Percentiles rank a stretch among this genome's conserved stretches.
These are phyloP conservation scores for Xiphophorus hellerii DNA, from an alignment of 2,113 vertebrate species.

Conservation along the genomic window DNA sequence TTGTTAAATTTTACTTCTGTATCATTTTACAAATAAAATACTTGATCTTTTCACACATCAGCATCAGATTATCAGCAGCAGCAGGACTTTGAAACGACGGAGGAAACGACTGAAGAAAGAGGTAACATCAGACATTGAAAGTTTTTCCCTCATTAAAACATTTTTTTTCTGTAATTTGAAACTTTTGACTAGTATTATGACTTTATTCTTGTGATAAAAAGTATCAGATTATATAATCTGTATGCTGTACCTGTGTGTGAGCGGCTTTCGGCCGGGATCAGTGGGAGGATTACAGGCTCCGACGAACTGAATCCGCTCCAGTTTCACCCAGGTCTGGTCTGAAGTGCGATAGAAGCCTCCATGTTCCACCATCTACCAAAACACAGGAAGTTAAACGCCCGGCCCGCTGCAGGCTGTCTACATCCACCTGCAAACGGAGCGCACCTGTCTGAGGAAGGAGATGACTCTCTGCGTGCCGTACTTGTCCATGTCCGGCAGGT, in stretches of 20 bases:
- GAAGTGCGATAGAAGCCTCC: slow-evolving; percentile 98
- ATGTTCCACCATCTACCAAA: slow-evolving; percentile 95
- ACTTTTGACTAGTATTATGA: too few species aligned
- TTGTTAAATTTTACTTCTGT: neutral
- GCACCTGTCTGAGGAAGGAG: slow-evolving; percentile 97
- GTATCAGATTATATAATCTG: neutral
- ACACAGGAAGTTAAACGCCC: neutral
- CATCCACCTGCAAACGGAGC: neutral
- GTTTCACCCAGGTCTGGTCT: slow-evolving; percentile 98
- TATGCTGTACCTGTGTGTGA: slow-evolving; percentile 89
- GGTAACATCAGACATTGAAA: too few species aligned
- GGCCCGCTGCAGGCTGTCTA: neutral
- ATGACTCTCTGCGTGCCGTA: slow-evolving; percentile 98
- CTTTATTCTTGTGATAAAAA: too few species aligned
- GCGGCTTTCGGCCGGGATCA: slow-evolving; percentile 96
- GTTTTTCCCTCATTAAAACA: too few species aligned
- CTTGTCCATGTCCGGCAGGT: slow-evolving; percentile 98
- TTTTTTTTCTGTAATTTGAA: too few species aligned
- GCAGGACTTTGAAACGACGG: too few species aligned
- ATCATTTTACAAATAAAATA: too few species aligned
- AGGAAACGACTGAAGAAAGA: too few species aligned
- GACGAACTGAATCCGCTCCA: slow-evolving; percentile 98
- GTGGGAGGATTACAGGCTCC: slow-evolving; percentile 98
- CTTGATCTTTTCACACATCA: too few species aligned
- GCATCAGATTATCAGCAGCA: too few species aligned